Base-by-base conservation (phyloP, 1,140 invertebrate species). In the Drosophila navojoa region DNA sequence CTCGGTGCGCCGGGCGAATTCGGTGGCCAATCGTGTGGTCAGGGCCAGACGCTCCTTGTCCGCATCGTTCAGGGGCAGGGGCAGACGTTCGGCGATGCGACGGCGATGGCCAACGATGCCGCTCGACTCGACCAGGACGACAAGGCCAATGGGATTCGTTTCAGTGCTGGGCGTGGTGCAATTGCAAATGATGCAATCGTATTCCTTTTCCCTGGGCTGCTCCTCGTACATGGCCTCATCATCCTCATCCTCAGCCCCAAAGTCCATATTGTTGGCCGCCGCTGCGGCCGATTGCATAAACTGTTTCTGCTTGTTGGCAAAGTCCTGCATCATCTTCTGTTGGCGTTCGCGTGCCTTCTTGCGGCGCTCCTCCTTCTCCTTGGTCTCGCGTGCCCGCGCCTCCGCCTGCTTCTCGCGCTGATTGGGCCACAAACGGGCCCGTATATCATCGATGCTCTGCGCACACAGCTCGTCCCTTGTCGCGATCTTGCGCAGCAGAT, bases 181-280 rank as follows among this genome's bases (percentile, higher is more conserved):
- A 93, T 96, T 97, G 92, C 98, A 99, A 82, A 99, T 99, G 53
- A 98, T 97, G 93, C 98, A 99, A 92, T 98, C 97, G 92, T 98
- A 99, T 92, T 97, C 96, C 89, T 95, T 92, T 79, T 93, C 93
- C 4, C 92, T 81, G 40, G 95, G 92, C 95, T 95, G 90, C 93
- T 95, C 80, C 92, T 94, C 93, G 44, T 95, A 95, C 44, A 94
- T 94, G 35, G 94, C 94, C 58, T 93, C 93, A 93, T 95, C 95
- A 60, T 96, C 95, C 4, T 91, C 90, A 16, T 91, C 90, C 50
- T 86, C 87, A 11, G 79, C 38, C 0, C 90, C 81, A 44, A 80
- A 82, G 22, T 89, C 81, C 95, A 96, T 96, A 60, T 93, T 93
- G 93, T 95, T 59, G 93, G 94, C 92, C 95, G 95, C 95, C 11